phyloP scores from a whole-genome alignment of 2,888 invertebrate genomes.

The Dusona sp. region DNA sequence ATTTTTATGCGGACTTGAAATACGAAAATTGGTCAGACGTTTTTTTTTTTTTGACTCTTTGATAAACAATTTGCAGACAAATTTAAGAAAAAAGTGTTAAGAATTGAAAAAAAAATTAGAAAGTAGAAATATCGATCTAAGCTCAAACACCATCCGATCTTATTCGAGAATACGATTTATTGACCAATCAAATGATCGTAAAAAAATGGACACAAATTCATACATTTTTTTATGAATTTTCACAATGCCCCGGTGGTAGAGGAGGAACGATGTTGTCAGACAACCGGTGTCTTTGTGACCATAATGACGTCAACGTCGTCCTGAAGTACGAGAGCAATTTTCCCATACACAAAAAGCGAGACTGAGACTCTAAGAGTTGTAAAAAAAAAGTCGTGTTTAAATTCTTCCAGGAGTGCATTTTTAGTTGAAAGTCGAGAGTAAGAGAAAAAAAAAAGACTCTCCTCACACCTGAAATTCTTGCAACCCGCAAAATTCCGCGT shows the following conservation, averaged over 20 bases:
- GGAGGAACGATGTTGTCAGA: neutral
- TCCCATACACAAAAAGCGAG: neutral
- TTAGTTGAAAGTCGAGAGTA: neutral
- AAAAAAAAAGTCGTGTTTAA: neutral
- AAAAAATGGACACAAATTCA: neutral
- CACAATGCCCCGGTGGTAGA: neutral
- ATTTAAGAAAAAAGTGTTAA: no score
- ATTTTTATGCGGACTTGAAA: neutral
- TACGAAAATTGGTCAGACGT: neutral
- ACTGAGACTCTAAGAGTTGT: neutral
- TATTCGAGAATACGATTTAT: neutral
- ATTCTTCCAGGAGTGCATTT: conserved; percentile 9
- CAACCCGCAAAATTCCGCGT: conserved; percentile 10
- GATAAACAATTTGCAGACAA: neutral
- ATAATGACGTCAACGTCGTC: neutral
- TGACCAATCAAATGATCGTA: neutral
- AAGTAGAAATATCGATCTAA: no score
- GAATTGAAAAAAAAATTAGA: neutral
- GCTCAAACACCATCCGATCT: no score
- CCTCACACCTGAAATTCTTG: conserved; percentile 23
- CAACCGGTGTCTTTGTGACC: neutral
- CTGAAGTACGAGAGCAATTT: neutral
- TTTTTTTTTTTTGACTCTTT: neutral
- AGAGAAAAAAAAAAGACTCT: neutral
- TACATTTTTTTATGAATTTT: neutral